Evolutionary conservation across 2,888 invertebrate genomes (phyloP).

Genomic region (Xylota segnis): DNA sequence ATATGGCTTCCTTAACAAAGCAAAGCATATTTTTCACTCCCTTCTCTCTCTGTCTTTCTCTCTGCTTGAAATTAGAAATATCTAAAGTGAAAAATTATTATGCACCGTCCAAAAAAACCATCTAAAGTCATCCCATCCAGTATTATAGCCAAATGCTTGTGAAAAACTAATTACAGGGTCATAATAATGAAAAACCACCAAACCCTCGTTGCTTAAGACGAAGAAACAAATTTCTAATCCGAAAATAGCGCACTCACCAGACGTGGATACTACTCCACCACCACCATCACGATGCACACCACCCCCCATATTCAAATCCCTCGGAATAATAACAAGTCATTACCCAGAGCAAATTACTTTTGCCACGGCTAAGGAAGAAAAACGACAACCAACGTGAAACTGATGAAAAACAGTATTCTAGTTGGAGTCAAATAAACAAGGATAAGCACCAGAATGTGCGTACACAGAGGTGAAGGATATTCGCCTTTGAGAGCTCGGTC

Average conservation of each 20-base stretch:
- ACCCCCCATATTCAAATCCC: slow-evolving; percentile 52
- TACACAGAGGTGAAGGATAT: slow-evolving; percentile 41
- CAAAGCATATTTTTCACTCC: slow-evolving; percentile 13
- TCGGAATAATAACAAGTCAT: slow-evolving; percentile 72
- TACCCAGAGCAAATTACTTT: slow-evolving; percentile 68
- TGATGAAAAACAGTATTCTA: slow-evolving; percentile 50
- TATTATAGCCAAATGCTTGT: slow-evolving; percentile 27
- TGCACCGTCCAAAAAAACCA: neutral
- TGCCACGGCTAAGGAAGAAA: slow-evolving; percentile 51
- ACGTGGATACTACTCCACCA: slow-evolving; percentile 2
- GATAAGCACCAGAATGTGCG: slow-evolving; percentile 40
- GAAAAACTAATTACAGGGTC: slow-evolving; percentile 65
- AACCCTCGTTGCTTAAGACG: slow-evolving; percentile 13
- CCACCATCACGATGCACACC: slow-evolving; percentile 13
- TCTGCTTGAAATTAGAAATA: slow-evolving; percentile 1
- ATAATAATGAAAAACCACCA: slow-evolving; percentile 54
- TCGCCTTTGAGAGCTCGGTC: slow-evolving; percentile 38
- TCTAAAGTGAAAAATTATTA: slow-evolving; percentile 39
- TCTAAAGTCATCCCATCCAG: neutral
- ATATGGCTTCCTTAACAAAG: slow-evolving; percentile 27
- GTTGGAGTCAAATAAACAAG: slow-evolving; percentile 53
- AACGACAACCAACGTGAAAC: slow-evolving; percentile 39
- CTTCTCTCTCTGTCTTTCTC: neutral
- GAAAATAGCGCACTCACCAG: slow-evolving; percentile 52
- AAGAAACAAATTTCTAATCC: slow-evolving; percentile 51